Percentiles rank a stretch among this genome's conserved stretches.
Conservation (phyloP, 92 coral and sea anemone species). For the Porites divaricata region DNA sequence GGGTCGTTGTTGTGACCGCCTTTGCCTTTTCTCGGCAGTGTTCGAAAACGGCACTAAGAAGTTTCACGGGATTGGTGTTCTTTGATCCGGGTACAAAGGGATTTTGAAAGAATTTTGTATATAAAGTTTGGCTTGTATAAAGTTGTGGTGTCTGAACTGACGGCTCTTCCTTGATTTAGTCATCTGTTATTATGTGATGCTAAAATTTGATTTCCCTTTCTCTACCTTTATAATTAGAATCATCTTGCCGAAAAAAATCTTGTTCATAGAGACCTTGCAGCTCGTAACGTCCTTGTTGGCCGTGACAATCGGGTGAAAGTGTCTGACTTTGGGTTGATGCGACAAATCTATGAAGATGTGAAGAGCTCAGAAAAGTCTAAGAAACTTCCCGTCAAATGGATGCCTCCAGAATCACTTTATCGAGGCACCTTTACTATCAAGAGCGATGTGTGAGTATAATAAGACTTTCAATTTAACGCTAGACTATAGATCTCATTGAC, state of each 20-base stretch:
- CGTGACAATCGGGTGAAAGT: slow-evolving; percentile 9
- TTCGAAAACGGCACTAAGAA: no score
- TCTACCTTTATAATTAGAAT: background rate
- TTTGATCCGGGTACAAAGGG: no score
- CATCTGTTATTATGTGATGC: background rate
- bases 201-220: background rate
- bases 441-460: slow-evolving; percentile 65
- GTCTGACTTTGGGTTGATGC: slow-evolving; percentile 26
- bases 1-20: no score
- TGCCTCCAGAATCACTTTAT: slow-evolving; percentile 84
- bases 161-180: background rate
- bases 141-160: no score
- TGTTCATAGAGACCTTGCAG: slow-evolving; percentile 8
- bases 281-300: slow-evolving; percentile 13
- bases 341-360: slow-evolving; percentile 5
- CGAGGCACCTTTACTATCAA: slow-evolving; percentile 75
- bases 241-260: background rate
- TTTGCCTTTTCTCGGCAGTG: no score
- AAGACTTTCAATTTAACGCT: no score
- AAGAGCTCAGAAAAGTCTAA: slow-evolving; percentile 24
- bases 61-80: no score
- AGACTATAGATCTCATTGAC: no score
- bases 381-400: slow-evolving; percentile 84
- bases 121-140: no score
- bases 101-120: no score